Evolutionary conservation across 2,888 invertebrate species (phyloP).

Genomic region (Camponotus fellah): DNA sequence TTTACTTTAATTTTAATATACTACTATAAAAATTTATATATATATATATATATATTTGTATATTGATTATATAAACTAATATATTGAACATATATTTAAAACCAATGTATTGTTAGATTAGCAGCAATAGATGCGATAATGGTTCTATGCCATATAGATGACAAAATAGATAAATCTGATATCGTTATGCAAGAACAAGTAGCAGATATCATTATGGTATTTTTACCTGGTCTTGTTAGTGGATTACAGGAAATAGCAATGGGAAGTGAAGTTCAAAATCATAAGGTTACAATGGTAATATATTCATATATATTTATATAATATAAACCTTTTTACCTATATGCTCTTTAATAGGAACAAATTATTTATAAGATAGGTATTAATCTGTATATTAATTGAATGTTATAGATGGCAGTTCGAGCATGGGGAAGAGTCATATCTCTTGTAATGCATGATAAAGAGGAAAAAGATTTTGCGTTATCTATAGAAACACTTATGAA

Average conservation of each 20-base stretch:
- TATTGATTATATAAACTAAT: not conserved
- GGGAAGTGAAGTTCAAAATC: constrained; percentile 88
- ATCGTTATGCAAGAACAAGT: constrained; percentile 87
- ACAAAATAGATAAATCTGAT: constrained; percentile 87
- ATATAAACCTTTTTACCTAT: not conserved
- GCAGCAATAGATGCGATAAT: constrained; percentile 88
- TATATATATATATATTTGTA: constrained; percentile 6
- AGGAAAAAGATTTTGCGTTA: constrained; percentile 65
- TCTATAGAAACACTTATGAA: constrained; percentile 60
- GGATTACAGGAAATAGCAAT: constrained; percentile 88
- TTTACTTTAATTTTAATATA: constrained; percentile 38
- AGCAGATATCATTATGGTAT: constrained; percentile 88
- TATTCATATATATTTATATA: constrained; percentile 14
- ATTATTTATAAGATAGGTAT: not conserved
- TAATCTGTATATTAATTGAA: constrained; percentile 25
- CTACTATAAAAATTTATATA: not conserved
- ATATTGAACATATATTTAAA: not conserved
- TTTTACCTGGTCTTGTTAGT: constrained; percentile 89
- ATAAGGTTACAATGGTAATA: constrained; percentile 88
- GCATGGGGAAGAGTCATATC: constrained; percentile 86
- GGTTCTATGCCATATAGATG: constrained; percentile 89
- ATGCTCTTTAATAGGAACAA: constrained; percentile 1
- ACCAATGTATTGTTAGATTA: constrained; percentile 83
- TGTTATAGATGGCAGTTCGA: constrained; percentile 85
- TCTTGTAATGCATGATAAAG: constrained; percentile 86